Evolutionary conservation across 1,140 invertebrate genomes (phyloP).

Genomic region (Halesus radiatus): DNA sequence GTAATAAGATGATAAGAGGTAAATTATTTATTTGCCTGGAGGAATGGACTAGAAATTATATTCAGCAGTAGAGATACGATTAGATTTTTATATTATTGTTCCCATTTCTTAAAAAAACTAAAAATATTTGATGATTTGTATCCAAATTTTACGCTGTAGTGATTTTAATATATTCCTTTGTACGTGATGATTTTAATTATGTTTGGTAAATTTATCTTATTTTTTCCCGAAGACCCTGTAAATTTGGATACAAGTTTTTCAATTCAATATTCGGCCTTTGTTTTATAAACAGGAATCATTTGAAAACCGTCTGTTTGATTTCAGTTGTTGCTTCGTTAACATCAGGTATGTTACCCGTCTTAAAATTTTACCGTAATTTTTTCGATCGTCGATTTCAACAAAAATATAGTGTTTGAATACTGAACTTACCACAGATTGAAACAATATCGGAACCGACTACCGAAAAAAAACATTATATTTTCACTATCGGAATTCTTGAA

Average conservation of each 20-base stretch:
- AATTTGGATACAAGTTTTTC: background rate
- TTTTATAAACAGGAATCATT: conserved; percentile 4
- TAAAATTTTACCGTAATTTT: background rate
- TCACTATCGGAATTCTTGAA: background rate
- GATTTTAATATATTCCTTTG: no score
- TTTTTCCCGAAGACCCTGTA: background rate
- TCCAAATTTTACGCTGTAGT: no score
- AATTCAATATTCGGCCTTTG: background rate
- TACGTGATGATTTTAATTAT: no score
- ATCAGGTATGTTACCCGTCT: background rate
- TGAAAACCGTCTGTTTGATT: background rate
- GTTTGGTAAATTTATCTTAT: no score
- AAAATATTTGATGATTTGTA: no score
- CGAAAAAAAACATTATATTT: background rate
- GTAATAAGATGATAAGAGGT: background rate
- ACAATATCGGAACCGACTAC: no score
- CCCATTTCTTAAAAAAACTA: no score
- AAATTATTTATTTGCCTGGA: no score
- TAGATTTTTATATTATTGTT: no score
- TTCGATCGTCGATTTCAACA: background rate
- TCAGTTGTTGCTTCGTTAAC: conserved; percentile 2
- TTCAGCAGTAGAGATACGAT: no score
- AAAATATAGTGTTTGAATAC: background rate
- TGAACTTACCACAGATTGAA: background rate
- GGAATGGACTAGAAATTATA: no score